phyloP scores from a whole-genome alignment of 2,797 vertebrate species.

The Spinus olivaceus region DNA sequence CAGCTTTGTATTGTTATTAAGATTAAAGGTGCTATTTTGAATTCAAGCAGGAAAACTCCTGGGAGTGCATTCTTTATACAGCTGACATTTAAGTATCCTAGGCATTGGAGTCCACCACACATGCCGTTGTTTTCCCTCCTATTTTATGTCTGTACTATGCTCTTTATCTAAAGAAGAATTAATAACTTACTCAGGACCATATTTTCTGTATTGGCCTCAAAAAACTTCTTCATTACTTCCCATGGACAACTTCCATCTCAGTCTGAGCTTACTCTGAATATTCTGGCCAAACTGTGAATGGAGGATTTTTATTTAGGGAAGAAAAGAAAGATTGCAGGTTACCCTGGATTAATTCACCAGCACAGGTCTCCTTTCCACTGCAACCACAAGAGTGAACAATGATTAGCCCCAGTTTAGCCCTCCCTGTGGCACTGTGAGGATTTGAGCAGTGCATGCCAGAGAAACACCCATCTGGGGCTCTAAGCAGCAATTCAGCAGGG shows the following conservation, averaged over 20 bases:
- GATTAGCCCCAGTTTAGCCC: neutral
- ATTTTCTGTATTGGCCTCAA: neutral
- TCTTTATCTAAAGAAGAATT: neutral
- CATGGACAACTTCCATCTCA: neutral
- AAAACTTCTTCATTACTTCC: neutral
- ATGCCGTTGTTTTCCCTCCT: neutral
- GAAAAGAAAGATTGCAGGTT: neutral
- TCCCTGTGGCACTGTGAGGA: neutral
- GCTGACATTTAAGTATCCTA: neutral
- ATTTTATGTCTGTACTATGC: neutral
- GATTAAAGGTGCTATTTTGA: neutral
- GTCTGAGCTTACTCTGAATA: neutral
- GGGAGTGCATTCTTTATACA: neutral
- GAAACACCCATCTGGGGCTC: neutral
- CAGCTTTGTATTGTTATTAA: neutral
- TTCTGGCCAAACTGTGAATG: neutral
- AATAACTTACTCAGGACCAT: rapidly evolving
- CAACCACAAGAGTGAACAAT: neutral
- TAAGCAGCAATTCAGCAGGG: neutral
- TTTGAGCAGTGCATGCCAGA: neutral
- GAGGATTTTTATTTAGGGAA: neutral
- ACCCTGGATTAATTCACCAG: too few species aligned
- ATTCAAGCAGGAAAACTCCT: neutral
- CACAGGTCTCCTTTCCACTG: neutral
- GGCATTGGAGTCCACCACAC: neutral